Conservation (phyloP, 2,888 invertebrate species). For the Erpobdella octoculata region DNA sequence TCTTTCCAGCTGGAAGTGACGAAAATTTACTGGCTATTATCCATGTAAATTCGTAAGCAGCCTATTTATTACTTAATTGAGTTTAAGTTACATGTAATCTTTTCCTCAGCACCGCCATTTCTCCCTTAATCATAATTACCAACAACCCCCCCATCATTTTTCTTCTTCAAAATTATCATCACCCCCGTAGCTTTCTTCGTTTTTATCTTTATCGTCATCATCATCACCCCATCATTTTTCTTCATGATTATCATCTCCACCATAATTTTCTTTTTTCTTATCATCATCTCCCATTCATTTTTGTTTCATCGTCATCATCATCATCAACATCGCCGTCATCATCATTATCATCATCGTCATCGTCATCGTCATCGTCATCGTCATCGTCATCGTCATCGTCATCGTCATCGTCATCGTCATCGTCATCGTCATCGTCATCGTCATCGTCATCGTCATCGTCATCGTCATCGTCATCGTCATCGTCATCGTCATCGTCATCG, state of each 20-base stretch:
- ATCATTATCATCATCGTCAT: neutral
- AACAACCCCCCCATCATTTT: too few species aligned
- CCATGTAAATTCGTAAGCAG: too few species aligned
- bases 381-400: neutral
- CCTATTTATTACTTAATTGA: too few species aligned
- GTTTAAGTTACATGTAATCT: too few species aligned
- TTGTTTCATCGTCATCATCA: neutral
- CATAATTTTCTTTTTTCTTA: neutral
- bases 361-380: neutral
- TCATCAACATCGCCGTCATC: neutral
- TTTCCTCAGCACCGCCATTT: too few species aligned
- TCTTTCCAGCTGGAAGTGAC: too few species aligned
- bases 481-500: conserved; percentile 14
- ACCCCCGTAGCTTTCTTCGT: too few species aligned
- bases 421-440: conserved; percentile 14
- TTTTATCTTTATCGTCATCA: neutral
- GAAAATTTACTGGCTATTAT: too few species aligned
- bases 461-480: neutral
- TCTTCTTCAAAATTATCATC: too few species aligned
- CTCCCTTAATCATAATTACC: too few species aligned
- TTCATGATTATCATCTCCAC: neutral
- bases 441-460: neutral
- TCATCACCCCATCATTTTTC: too few species aligned
- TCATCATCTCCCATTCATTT: neutral
- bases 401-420: conserved; percentile 7